Evolutionary conservation across 2,797 vertebrate species (phyloP).

Genomic region (Anguilla obscura): DNA sequence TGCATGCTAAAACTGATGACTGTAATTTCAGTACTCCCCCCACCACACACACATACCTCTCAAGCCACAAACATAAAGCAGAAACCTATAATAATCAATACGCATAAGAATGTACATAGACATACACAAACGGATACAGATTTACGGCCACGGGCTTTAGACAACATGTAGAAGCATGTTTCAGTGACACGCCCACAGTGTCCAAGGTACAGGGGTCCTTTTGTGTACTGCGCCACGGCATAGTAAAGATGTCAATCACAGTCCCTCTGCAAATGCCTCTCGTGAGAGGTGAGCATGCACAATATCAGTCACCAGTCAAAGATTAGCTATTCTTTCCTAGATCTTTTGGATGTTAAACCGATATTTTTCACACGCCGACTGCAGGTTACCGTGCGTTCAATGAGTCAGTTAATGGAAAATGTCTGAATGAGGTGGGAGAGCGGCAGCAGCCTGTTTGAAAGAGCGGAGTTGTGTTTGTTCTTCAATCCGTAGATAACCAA

Average conservation of each 20-base stretch:
- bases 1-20: too few species aligned
- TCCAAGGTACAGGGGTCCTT: slow-evolving; percentile 12
- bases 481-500: background rate
- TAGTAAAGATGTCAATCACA: background rate
- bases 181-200: background rate
- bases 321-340: background rate
- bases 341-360: background rate
- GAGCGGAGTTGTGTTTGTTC: background rate
- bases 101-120: background rate
- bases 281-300: background rate
- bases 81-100: background rate
- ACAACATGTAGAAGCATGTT: background rate
- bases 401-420: background rate
- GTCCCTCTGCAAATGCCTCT: background rate
- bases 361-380: background rate
- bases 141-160: background rate
- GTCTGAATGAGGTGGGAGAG: background rate
- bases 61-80: too few species aligned
- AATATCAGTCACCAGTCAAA: background rate
- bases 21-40: too few species aligned
- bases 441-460: background rate
- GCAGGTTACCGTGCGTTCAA: background rate
- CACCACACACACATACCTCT: too few species aligned
- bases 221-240: background rate
- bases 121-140: background rate